These are phyloP conservation scores for Peromyscus melanophrys DNA, from an alignment of 2,797 vertebrate species.

Conservation along the genomic window DNA sequence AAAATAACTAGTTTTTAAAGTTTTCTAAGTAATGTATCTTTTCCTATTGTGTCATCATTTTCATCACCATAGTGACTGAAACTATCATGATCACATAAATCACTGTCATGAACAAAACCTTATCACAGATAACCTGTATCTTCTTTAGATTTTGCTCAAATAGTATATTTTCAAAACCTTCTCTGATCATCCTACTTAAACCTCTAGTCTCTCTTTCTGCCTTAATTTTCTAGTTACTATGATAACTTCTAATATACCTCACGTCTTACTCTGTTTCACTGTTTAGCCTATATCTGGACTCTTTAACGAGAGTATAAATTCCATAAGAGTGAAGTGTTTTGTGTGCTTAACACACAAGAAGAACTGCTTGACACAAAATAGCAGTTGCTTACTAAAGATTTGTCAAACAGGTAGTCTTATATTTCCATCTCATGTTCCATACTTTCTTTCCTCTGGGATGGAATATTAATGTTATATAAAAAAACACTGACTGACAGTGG, in stretches of 20 bases:
- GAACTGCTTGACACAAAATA: background rate
- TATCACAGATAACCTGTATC: background rate
- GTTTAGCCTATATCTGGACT: background rate
- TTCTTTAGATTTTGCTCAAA: conserved; percentile 19
- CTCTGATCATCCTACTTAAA: conserved; percentile 36
- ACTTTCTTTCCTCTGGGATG: background rate
- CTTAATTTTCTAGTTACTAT: conserved; percentile 40
- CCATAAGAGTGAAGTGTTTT: background rate
- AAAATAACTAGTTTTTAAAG: conserved; percentile 8
- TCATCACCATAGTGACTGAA: conserved; percentile 24
- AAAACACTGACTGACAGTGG: background rate
- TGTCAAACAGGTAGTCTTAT: background rate
- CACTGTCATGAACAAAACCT: conserved; percentile 14
- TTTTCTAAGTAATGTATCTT: background rate
- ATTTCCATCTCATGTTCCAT: background rate
- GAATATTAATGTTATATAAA: background rate
- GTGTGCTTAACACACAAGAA: conserved; percentile 3
- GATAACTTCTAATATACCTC: background rate
- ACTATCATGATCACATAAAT: conserved; percentile 1
- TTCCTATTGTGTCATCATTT: conserved; percentile 21
- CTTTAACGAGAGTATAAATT: background rate
- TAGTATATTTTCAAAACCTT: background rate
- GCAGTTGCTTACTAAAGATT: conserved; percentile 22
- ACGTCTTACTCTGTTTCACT: conserved; percentile 15
- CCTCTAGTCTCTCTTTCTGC: background rate